phyloP scores from a whole-genome alignment of 2,888 invertebrate species.

The Orthosia gracilis region DNA sequence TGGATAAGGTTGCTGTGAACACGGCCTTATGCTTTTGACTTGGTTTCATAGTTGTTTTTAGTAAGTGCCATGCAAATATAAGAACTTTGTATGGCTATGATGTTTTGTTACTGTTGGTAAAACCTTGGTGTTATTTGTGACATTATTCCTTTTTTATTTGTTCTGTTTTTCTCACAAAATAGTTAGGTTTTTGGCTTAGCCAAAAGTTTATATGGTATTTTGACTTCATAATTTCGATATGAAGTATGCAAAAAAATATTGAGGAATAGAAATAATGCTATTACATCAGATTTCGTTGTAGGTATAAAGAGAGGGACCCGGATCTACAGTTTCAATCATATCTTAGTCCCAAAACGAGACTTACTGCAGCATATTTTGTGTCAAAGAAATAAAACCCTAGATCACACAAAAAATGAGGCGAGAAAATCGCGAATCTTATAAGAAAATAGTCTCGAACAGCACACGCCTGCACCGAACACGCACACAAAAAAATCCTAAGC shows the following conservation, averaged over 20 bases:
- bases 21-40: conserved; percentile 30
- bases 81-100: conserved; percentile 39
- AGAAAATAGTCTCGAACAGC: conserved; percentile 33
- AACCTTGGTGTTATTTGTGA: conserved; percentile 34
- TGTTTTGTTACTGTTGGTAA: conserved; percentile 35
- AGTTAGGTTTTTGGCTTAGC: neutral
- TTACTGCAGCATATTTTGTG: conserved; percentile 18
- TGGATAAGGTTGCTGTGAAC: neutral
- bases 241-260: too few species aligned
- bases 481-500: conserved; percentile 52
- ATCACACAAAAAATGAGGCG: conserved; percentile 16
- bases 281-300: neutral
- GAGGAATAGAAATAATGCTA: too few species aligned
- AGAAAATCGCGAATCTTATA: conserved; percentile 22
- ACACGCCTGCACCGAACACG: conserved; percentile 15
- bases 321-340: neutral
- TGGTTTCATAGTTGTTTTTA: conserved; percentile 40
- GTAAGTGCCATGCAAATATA: conserved; percentile 55
- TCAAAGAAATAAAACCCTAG: conserved; percentile 27
- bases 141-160: conserved; percentile 26
- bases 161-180: conserved; percentile 8
- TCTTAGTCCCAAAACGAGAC: neutral
- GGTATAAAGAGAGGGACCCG: neutral
- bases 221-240: too few species aligned
- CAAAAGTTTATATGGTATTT: neutral